A percentile compares a stretch with the other conserved stretches of the same genome.
These are phyloP conservation scores for Microhierax caerulescens DNA, from an alignment of 2,797 vertebrate genomes.

Conservation along the genomic window DNA sequence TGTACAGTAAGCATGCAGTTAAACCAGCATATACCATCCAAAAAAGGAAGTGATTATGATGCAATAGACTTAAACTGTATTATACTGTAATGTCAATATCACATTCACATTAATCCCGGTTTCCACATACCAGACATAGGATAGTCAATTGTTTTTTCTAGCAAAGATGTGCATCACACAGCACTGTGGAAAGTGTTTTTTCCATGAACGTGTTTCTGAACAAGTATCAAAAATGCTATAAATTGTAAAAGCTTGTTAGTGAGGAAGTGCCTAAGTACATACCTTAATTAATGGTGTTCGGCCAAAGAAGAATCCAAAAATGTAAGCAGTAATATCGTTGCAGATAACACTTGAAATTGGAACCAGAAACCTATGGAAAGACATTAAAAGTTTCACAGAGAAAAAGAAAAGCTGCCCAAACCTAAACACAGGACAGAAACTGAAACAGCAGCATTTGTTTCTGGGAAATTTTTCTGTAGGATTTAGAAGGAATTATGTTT, in stretches of 20 bases:
- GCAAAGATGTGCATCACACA: not conserved
- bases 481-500: not conserved
- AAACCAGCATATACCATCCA: not conserved
- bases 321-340: conserved; percentile 95
- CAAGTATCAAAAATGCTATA: not conserved
- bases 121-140: not conserved
- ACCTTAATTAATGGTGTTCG: conserved; percentile 98
- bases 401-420: not conserved
- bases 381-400: not conserved
- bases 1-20: not conserved
- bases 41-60: not conserved
- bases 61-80: not conserved
- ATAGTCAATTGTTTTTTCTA: not conserved
- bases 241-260: not conserved
- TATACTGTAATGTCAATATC: not conserved
- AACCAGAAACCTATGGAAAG: conserved; percentile 89
- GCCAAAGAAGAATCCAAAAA: conserved; percentile 98
- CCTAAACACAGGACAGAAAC: not conserved
- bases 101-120: not conserved
- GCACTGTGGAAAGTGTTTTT: not conserved
- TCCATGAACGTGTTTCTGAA: not conserved
- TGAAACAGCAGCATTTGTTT: not conserved
- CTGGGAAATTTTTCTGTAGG: not conserved
- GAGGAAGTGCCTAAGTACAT: not conserved
- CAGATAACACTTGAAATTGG: conserved; percentile 97